Base-by-base conservation (phyloP, 1,140 invertebrate genomes). In the Tetraneura akinire region DNA sequence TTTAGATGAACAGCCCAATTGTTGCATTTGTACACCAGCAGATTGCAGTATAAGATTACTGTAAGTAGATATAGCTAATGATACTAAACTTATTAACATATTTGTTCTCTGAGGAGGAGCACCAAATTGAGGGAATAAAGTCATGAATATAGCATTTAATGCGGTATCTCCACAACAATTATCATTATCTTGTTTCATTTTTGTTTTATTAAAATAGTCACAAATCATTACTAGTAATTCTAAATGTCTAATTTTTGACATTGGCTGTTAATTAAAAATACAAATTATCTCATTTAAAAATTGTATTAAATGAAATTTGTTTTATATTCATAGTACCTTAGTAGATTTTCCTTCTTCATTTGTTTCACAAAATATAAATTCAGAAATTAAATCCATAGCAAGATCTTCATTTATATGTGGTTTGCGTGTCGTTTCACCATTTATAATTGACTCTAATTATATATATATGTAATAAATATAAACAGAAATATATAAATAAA, bases 1-100 rank as follows among this genome's bases (percentile, higher is more conserved):
- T 51, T 84, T 83, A 5, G 92, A 93, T n/a, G 91, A 92, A 74
- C 92, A 93, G 13, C 92, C 91, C 80, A 92, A 87, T 84, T 94
- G 93, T 85, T 94, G 93, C 85, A 94, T 90, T 91, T 92, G 93
- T n/a, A 93, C 91, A 80, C 82, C 93, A 26, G 93, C 90, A 1
- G 92, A 92, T 73, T 90, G 89, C 18, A 95, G 85, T 2, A 94
- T 89, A 26, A 90, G 88, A 13, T 90, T 89, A 81, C 91, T 91
- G 45, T 91, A 91, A 0, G 90, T 91, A 0, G 91, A 91, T 23
- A 94, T 90, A 0, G 91, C 91, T 81, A 93, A 88, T 4, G 93
- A 94, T 1, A 94, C 91, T 26, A 94, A 86, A 85, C 92, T 92
- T 26, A 90, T 91, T n/a, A 95, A 85, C 78, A 93, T 87, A 83